A percentile compares a stretch with the other conserved stretches of the same genome.
Evolutionary conservation across 1,140 invertebrate species (phyloP).

Genomic region (Drosophila neocordata): DNA sequence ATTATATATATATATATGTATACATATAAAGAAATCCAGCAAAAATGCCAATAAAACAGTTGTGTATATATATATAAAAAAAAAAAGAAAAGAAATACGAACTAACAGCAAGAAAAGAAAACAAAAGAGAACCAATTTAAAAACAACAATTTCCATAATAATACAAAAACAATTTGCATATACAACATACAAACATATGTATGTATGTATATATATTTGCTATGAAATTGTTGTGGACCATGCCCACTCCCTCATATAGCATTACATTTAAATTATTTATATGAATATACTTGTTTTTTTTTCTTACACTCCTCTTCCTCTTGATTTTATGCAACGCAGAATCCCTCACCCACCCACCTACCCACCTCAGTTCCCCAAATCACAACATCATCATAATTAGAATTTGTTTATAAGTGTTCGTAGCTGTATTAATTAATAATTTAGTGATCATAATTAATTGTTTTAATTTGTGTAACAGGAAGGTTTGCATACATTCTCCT

Average conservation of each 20-base stretch:
- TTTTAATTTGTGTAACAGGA: slow-evolving; percentile 13
- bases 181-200: slow-evolving; percentile 32
- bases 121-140: slow-evolving; percentile 3
- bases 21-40: slow-evolving; percentile 9
- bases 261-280: slow-evolving; percentile 4
- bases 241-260: not conserved
- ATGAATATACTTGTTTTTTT: not conserved
- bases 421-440: slow-evolving; percentile 8
- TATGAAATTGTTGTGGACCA: slow-evolving; percentile 16
- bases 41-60: slow-evolving; percentile 18
- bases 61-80: slow-evolving; percentile 26
- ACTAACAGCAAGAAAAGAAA: slow-evolving; percentile 24
- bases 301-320: not conserved
- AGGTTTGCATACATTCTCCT: too few relatives aligned
- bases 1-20: slow-evolving; percentile 29
- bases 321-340: not conserved
- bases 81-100: slow-evolving; percentile 12
- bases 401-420: slow-evolving; percentile 6
- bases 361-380: not conserved
- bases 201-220: slow-evolving; percentile 38
- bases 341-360: not conserved
- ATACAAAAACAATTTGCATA: slow-evolving; percentile 26
- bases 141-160: slow-evolving; percentile 34
- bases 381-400: not conserved
- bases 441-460: slow-evolving; percentile 2